A percentile compares a stretch with the other conserved stretches of the same genome.
Evolutionary conservation across 2,113 vertebrate species (phyloP).

Genomic region (Myotis yumanensis): DNA sequence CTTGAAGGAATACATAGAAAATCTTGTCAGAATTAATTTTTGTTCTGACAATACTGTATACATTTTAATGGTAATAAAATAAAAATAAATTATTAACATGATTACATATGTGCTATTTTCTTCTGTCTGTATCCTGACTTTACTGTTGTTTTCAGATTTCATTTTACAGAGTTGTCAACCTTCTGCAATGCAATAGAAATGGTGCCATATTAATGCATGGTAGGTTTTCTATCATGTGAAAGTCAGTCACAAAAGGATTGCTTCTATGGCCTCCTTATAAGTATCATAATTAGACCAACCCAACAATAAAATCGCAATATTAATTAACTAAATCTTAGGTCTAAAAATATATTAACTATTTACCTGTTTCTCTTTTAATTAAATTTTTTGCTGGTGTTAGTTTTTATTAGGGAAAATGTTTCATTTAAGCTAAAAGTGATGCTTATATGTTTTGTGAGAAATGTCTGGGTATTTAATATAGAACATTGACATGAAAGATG

Average conservation of each 20-base stretch:
- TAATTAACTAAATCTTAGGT: background rate
- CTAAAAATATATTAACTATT: conserved; percentile 7
- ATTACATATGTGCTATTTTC: background rate
- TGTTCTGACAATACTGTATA: background rate
- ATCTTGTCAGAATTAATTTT: background rate
- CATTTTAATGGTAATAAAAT: background rate
- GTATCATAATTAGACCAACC: background rate
- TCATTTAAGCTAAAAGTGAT: background rate
- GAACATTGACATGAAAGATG: background rate
- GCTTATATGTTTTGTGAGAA: background rate
- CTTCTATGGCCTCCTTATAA: background rate
- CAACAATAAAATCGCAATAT: background rate
- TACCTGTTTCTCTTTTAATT: background rate
- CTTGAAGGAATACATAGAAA: background rate
- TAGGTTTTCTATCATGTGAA: background rate
- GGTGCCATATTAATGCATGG: background rate
- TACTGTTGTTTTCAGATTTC: background rate
- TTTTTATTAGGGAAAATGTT: conserved; percentile 37
- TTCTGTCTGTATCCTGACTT: background rate
- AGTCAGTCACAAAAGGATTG: background rate
- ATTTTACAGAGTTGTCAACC: background rate
- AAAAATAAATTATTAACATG: background rate
- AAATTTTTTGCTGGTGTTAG: background rate
- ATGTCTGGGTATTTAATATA: background rate
- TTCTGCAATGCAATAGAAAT: background rate